Percentiles rank a stretch among this genome's conserved stretches.
phyloP scores from a whole-genome alignment of 2,113 vertebrate species.

The Leuciscus idus region DNA sequence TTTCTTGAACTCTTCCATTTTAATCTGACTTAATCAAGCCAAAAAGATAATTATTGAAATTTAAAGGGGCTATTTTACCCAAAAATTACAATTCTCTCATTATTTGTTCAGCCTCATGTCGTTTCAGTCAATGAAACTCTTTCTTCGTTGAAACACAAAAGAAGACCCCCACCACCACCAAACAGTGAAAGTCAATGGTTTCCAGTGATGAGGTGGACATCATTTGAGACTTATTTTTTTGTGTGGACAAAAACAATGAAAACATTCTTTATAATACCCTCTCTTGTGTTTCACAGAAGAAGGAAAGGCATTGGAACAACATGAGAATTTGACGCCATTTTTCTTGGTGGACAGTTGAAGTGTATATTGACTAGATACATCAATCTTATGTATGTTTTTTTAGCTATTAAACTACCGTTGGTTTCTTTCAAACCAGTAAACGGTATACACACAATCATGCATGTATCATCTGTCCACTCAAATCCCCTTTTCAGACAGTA shows the following conservation, averaged over 20 bases:
- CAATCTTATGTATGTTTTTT: not conserved
- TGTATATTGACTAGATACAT: not conserved
- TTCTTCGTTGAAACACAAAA: not conserved
- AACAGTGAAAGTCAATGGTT: not conserved
- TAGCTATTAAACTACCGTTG: not conserved
- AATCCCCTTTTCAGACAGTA: constrained; percentile 15
- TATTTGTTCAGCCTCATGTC: not conserved
- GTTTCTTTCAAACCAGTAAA: not conserved
- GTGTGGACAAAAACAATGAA: not conserved
- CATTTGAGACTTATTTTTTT: not conserved
- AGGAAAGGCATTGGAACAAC: not conserved
- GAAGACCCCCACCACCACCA: no score
- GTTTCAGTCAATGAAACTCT: not conserved
- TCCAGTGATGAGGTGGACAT: not conserved
- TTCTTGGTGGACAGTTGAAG: not conserved
- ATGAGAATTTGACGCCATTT: not conserved
- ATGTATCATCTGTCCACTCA: not conserved
- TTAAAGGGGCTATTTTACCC: not conserved
- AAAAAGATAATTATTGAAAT: not conserved
- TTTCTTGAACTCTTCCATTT: not conserved
- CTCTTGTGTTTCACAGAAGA: not conserved
- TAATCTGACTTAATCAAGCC: not conserved
- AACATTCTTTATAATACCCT: not conserved
- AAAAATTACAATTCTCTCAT: not conserved
- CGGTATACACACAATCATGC: not conserved